phyloP scores from a whole-genome alignment of 2,113 vertebrate genomes.

The Etheostoma cragini region DNA sequence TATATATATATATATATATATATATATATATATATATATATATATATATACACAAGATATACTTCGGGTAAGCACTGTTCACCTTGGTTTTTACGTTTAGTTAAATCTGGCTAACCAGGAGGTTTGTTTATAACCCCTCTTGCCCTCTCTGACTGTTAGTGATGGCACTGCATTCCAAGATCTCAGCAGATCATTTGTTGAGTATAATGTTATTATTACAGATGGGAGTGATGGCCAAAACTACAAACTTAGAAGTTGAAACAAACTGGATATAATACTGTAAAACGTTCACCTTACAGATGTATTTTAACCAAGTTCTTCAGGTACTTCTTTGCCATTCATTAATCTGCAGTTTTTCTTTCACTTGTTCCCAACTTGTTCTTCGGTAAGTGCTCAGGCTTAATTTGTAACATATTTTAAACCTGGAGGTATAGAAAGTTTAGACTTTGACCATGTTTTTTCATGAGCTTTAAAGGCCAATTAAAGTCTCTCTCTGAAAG shows the following conservation, averaged over 20 bases:
- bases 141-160: not conserved
- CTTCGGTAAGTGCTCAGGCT: not conserved
- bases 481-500: not conserved
- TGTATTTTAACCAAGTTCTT: not conserved
- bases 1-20: too few relatives aligned
- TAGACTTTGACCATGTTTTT: not conserved
- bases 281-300: not conserved
- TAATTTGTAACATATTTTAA: not conserved
- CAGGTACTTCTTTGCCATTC: too few relatives aligned
- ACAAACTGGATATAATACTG: not conserved
- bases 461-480: not conserved
- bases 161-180: not conserved
- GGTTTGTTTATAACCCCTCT: not conserved
- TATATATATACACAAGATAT: not conserved
- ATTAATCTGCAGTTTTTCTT: not conserved
- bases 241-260: not conserved
- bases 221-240: not conserved
- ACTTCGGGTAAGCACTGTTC: not conserved
- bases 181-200: not conserved
- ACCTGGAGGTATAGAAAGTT: too few relatives aligned
- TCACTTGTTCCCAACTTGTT: not conserved
- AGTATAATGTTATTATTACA: not conserved
- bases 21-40: too few relatives aligned
- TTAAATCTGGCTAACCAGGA: not conserved
- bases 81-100: not conserved